These are phyloP conservation scores for Zaprionus gabonicus DNA, from an alignment of 1,140 invertebrate species.

Conservation along the genomic window DNA sequence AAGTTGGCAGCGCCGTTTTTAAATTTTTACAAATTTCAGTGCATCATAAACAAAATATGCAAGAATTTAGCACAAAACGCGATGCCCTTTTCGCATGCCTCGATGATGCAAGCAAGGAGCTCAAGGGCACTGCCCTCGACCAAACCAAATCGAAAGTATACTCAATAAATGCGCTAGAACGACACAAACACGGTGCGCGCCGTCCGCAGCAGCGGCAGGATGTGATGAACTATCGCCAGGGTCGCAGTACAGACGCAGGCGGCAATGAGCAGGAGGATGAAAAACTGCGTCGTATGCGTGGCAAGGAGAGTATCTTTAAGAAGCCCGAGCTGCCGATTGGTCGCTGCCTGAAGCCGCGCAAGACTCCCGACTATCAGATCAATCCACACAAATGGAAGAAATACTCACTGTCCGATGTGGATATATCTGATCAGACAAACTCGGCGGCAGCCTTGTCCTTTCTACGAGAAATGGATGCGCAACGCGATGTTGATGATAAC, in stretches of 20 bases:
- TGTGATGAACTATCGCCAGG: conserved; percentile 65
- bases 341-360: conserved; percentile 85
- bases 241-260: conserved; percentile 41
- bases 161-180: conserved; percentile 64
- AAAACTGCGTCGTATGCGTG: conserved; percentile 87
- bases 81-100: conserved; percentile 86
- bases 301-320: conserved; percentile 92
- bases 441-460: conserved; percentile 89
- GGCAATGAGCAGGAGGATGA: conserved; percentile 44
- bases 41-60: conserved; percentile 55
- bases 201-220: conserved; percentile 20
- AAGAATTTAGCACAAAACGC: conserved; percentile 85
- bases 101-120: conserved; percentile 86
- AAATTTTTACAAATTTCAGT: conserved; percentile 18
- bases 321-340: conserved; percentile 87
- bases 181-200: conserved; percentile 8
- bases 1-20: conserved; percentile 38
- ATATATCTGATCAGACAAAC: conserved; percentile 91
- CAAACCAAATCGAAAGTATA: conserved; percentile 71
- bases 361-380: conserved; percentile 88
- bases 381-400: conserved; percentile 92
- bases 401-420: conserved; percentile 90
- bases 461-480: conserved; percentile 87
- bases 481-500: conserved; percentile 77
- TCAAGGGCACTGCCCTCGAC: conserved; percentile 84